Evolutionary conservation across 1,140 invertebrate genomes (phyloP).

Genomic region (Drosophila punjabiensis): DNA sequence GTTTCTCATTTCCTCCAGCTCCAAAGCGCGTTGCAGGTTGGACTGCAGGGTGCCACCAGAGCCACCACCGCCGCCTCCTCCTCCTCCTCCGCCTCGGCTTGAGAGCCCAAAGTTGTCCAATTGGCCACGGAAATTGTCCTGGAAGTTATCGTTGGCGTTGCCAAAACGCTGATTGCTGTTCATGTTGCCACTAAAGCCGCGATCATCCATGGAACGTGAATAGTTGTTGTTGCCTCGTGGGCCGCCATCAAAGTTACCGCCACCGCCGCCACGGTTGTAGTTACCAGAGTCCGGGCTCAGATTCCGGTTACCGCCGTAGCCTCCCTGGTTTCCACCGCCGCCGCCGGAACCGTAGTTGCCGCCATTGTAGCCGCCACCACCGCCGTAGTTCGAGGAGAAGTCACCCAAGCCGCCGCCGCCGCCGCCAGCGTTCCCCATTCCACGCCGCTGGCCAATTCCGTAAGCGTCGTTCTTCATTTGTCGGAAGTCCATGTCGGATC

Average conservation of each 20-base stretch:
- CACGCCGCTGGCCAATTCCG: constrained; percentile 63
- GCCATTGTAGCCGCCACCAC: background rate
- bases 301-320: constrained; percentile 31
- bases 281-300: constrained; percentile 34
- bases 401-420: constrained; percentile 15
- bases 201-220: constrained; percentile 19
- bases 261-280: constrained; percentile 22
- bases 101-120: constrained; percentile 6
- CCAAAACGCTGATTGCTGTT: constrained; percentile 25
- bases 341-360: constrained; percentile 5
- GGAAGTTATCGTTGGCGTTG: constrained; percentile 14
- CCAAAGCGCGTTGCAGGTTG: constrained; percentile 14
- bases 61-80: background rate
- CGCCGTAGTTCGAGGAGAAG: constrained; percentile 12
- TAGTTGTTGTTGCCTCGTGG: constrained; percentile 22
- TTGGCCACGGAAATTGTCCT: constrained; percentile 30
- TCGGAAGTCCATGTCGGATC: constrained; percentile 45
- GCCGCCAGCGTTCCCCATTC: constrained; percentile 19
- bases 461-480: constrained; percentile 55
- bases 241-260: constrained; percentile 16
- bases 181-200: constrained; percentile 9
- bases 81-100: constrained; percentile 1
- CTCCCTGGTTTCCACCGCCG: constrained; percentile 11
- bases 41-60: background rate
- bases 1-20: constrained; percentile 14